Conservation (phyloP, 1,140 invertebrate species). For the Nixonia krombeini region DNA sequence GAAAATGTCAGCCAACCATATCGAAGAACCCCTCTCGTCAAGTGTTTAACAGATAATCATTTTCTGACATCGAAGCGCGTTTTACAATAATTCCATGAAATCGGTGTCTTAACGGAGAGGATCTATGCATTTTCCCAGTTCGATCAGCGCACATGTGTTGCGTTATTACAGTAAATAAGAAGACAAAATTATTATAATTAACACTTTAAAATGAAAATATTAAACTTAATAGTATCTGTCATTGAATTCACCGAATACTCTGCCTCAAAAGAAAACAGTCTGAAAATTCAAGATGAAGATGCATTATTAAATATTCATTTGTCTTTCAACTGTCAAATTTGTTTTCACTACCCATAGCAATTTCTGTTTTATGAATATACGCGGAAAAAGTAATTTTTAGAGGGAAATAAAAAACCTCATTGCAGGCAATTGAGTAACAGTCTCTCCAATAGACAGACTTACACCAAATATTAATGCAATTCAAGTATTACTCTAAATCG, state of each 20-base stretch:
- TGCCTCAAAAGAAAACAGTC: conserved; percentile 23
- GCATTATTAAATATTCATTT: too few species aligned
- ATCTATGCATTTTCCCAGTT: conserved; percentile 46
- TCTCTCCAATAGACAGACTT: conserved; percentile 51
- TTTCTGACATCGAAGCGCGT: not conserved
- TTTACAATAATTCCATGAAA: not conserved
- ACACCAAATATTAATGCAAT: conserved; percentile 61
- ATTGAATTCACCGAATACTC: conserved; percentile 47
- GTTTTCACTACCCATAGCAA: too few species aligned
- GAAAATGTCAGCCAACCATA: conserved; percentile 61
- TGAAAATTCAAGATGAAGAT: conserved; percentile 7
- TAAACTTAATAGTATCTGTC: conserved; percentile 55
- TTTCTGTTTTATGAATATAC: not conserved
- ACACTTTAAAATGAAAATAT: conserved; percentile 46
- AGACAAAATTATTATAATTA: conserved; percentile 52
- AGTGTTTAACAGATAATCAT: conserved; percentile 20
- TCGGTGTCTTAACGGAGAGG: conserved; percentile 33
- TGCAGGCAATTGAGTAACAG: conserved; percentile 25
- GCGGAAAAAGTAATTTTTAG: too few species aligned
- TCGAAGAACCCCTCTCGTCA: conserved; percentile 48
- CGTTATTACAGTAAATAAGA: conserved; percentile 55
- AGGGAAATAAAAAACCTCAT: conserved; percentile 12
- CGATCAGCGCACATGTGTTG: conserved; percentile 53
- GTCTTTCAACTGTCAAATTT: too few species aligned
- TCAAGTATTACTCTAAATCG: conserved; percentile 59